Base-by-base conservation (phyloP, 2,888 invertebrate species). In the Camponotus fellah region DNA sequence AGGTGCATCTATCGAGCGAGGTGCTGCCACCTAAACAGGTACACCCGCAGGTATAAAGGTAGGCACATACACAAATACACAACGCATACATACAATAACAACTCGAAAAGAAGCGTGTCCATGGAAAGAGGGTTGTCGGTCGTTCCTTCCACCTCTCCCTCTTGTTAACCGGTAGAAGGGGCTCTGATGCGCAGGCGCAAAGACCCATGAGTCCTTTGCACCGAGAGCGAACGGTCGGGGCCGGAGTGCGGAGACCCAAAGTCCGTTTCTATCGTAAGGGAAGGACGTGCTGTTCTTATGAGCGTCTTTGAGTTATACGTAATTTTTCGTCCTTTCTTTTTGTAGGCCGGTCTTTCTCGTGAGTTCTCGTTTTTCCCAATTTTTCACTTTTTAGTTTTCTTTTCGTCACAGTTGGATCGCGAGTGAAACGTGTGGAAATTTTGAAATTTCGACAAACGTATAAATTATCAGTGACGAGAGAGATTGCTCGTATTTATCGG, bases 231-330 rank as follows among this genome's bases (percentile, higher is more conserved):
- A 85, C 87, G 86, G 88, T 87, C 88, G 84, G 85, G 84, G 74
- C 37, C 71, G 85, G 74, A 86, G 87, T 86, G 86, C 84, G 86
- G 84, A 91, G 91, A 89, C 91, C 92, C 91, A 92, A 93, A 92
- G 92, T 92, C 91, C 90, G 91, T 90, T 91, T 91, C 91, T 90
- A 92, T 89, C 92, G 92, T 86, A 90, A 91, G 92, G 92, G 91
- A 92, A 93, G 91, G 87, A 90, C 92, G 92, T 88, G 91, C 89
- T 92, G 89, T 87, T 89, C 53, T 53, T 86, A 79, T 65, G 58
- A 43, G 71, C 82, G 85, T 56, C 66, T 66, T 77, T 62, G 82
- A 79, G 77, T 53, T 81, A 74, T 85, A 74, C 65, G 82, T 85
- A 85, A 84, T 86, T 87, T 53, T 82, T 83, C 82, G 82, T 2